Evolutionary conservation across 2,113 vertebrate species (phyloP).

Genomic region (Junco hyemalis): DNA sequence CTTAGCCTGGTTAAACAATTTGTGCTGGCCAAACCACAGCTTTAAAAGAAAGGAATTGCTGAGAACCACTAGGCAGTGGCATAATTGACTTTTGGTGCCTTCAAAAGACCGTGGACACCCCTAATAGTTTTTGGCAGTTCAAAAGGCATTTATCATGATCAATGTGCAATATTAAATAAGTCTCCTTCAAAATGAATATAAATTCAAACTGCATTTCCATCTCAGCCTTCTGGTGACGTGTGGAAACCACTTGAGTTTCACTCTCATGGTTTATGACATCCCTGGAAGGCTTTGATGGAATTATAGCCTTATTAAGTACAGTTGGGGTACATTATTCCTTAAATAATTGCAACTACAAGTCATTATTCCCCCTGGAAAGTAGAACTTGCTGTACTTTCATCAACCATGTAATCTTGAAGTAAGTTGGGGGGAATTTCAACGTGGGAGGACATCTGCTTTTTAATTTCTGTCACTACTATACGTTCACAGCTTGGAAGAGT

Average conservation of each 20-base stretch:
- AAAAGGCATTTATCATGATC: conserved; percentile 46
- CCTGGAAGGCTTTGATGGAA: conserved; percentile 49
- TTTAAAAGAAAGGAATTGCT: background rate
- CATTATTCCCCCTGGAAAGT: conserved; percentile 59
- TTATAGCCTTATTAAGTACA: conserved; percentile 52
- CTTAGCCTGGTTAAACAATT: background rate
- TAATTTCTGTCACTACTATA: conserved; percentile 15
- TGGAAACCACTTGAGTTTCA: conserved; percentile 41
- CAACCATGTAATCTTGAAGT: conserved; percentile 33
- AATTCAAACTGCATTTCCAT: conserved; percentile 51
- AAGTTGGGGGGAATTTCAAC: conserved; percentile 3
- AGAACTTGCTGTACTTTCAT: conserved; percentile 50
- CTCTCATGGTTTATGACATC: conserved; percentile 39
- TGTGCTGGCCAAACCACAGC: background rate
- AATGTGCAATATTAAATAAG: conserved; percentile 54
- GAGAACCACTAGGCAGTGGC: background rate
- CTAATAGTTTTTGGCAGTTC: conserved; percentile 46
- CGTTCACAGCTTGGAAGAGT: background rate
- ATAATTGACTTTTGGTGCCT: conserved; percentile 35
- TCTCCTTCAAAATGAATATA: conserved; percentile 50
- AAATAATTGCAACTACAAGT: conserved; percentile 58
- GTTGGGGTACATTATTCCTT: conserved; percentile 63
- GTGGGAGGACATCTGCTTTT: conserved; percentile 29
- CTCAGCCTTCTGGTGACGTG: conserved; percentile 46
- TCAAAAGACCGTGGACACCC: conserved; percentile 17